These are phyloP conservation scores for Mythimna pallens DNA, from an alignment of 2,888 invertebrate genomes.

Conservation along the genomic window DNA sequence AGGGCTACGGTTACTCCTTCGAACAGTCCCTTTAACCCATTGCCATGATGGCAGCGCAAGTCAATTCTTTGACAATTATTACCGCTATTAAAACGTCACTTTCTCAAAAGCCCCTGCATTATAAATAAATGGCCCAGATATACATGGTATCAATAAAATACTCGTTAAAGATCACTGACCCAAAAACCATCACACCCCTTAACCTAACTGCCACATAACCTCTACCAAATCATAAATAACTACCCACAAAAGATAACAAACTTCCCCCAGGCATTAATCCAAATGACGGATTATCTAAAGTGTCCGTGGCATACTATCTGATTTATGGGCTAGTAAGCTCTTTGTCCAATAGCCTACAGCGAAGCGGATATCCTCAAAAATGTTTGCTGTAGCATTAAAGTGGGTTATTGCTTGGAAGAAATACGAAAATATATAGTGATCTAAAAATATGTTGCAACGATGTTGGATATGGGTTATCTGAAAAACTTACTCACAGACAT, in stretches of 20 bases:
- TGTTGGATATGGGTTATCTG: background rate
- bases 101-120: too few relatives aligned
- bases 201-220: slow-evolving; percentile 13
- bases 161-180: slow-evolving; percentile 6
- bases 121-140: background rate
- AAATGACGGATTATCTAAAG: slow-evolving; percentile 65
- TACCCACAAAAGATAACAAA: slow-evolving; percentile 54
- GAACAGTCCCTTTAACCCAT: too few relatives aligned
- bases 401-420: slow-evolving; percentile 33
- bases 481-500: background rate
- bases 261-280: slow-evolving; percentile 58
- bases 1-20: too few relatives aligned
- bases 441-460: background rate
- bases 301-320: slow-evolving; percentile 58
- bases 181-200: slow-evolving; percentile 15
- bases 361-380: slow-evolving; percentile 48
- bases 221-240: slow-evolving; percentile 49
- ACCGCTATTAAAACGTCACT: too few relatives aligned
- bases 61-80: too few relatives aligned
- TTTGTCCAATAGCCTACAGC: slow-evolving; percentile 52
- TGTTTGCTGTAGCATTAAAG: slow-evolving; percentile 48
- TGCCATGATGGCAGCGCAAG: too few relatives aligned
- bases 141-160: background rate
- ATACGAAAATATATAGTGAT: slow-evolving; percentile 7
- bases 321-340: slow-evolving; percentile 61